Evolutionary conservation across 2,113 vertebrate species (phyloP).

Genomic region (Canis aureus): DNA sequence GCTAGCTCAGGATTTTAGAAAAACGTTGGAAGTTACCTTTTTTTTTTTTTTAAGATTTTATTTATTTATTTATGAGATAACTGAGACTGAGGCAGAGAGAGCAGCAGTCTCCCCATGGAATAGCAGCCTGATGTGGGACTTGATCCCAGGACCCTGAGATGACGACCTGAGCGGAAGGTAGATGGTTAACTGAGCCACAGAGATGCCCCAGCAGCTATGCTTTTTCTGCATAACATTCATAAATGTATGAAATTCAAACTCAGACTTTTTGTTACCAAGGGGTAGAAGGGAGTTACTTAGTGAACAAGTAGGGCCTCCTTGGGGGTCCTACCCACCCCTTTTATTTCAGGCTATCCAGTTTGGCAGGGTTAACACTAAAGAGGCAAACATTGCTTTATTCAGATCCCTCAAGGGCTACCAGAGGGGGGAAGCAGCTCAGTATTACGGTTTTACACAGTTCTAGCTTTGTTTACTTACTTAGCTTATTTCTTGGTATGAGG

Average conservation of each 20-base stretch:
- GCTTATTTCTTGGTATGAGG: neutral
- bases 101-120: too few species aligned
- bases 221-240: neutral
- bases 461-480: neutral
- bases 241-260: neutral
- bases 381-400: neutral
- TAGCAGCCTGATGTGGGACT: too few species aligned
- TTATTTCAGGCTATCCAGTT: neutral
- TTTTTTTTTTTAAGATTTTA: too few species aligned
- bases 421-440: neutral
- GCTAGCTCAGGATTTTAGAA: neutral
- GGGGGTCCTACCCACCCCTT: neutral
- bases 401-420: neutral
- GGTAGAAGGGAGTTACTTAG: neutral
- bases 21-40: too few species aligned
- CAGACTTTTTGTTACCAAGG: neutral
- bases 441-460: neutral
- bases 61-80: too few species aligned
- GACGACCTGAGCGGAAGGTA: too few species aligned
- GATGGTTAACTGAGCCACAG: too few species aligned
- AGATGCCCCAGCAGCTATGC: neutral
- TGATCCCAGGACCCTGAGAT: too few species aligned
- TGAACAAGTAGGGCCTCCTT: neutral
- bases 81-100: too few species aligned
- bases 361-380: neutral